phyloP scores from a whole-genome alignment of 2,888 invertebrate species.

The Epinotia brunnichana region DNA sequence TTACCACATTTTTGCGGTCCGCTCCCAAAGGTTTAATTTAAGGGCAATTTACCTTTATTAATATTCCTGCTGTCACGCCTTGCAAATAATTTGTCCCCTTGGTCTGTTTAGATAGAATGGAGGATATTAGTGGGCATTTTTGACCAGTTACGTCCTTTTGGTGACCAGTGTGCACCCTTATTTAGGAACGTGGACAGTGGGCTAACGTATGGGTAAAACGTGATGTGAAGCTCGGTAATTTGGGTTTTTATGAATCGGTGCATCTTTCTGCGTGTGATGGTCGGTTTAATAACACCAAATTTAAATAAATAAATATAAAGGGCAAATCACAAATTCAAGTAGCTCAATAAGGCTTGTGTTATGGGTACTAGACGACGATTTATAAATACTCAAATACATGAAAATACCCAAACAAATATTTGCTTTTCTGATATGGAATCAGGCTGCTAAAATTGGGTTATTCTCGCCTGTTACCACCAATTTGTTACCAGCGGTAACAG shows the following conservation, averaged over 20 bases:
- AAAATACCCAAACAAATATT: no score
- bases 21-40: slow-evolving; percentile 37
- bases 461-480: no score
- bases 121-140: neutral
- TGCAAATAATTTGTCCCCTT: slow-evolving; percentile 42
- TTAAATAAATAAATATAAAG: no score
- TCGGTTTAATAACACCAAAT: neutral
- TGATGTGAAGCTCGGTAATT: slow-evolving; percentile 7
- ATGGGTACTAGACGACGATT: no score
- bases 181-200: slow-evolving; percentile 28
- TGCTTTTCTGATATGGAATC: no score
- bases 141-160: neutral
- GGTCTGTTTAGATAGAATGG: slow-evolving; percentile 3
- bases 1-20: slow-evolving; percentile 27
- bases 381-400: no score
- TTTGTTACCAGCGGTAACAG: no score
- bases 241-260: slow-evolving; percentile 25
- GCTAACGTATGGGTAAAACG: slow-evolving; percentile 22
- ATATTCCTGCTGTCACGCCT: slow-evolving; percentile 46
- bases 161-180: slow-evolving; percentile 27
- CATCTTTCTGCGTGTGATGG: neutral
- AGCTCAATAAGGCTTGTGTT: no score
- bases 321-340: no score
- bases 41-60: slow-evolving; percentile 46
- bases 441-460: no score